These are phyloP conservation scores for Dysdera silvatica DNA, from an alignment of 1,140 invertebrate genomes.

Conservation along the genomic window DNA sequence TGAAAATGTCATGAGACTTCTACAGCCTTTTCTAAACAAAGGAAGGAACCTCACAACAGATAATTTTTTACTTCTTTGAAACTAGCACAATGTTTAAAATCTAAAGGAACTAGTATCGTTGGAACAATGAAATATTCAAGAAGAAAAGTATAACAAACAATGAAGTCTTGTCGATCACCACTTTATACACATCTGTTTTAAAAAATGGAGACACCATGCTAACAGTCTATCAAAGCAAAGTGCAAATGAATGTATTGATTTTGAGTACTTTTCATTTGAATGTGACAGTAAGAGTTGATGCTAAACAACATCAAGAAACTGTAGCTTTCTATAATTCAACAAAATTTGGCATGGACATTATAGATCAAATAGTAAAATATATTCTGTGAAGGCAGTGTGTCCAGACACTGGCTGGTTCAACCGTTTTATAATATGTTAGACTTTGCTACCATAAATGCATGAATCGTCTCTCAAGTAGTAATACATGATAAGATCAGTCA, in stretches of 20 bases:
- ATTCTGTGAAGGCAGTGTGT: no score
- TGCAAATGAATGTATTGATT: background rate
- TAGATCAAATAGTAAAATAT: slow-evolving; percentile 3
- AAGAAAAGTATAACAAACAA: background rate
- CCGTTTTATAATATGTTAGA: no score
- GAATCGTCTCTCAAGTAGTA: no score
- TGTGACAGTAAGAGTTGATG: background rate
- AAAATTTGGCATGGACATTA: background rate
- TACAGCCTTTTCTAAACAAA: background rate
- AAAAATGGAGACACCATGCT: background rate
- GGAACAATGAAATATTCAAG: background rate
- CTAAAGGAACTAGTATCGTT: background rate
- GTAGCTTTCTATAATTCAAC: background rate
- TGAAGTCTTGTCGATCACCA: background rate
- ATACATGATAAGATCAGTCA: no score
- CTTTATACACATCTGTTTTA: background rate
- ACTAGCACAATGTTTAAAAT: background rate
- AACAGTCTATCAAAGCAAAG: background rate
- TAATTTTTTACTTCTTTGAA: background rate
- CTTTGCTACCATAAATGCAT: no score
- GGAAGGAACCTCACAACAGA: background rate
- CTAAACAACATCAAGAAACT: background rate
- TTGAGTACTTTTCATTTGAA: background rate
- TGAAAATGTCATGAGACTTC: background rate
- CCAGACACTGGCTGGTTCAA: no score